A percentile compares a stretch with the other conserved stretches of the same genome.
Conservation (phyloP, 2,888 invertebrate species). For the Drosophila kokeensis region DNA sequence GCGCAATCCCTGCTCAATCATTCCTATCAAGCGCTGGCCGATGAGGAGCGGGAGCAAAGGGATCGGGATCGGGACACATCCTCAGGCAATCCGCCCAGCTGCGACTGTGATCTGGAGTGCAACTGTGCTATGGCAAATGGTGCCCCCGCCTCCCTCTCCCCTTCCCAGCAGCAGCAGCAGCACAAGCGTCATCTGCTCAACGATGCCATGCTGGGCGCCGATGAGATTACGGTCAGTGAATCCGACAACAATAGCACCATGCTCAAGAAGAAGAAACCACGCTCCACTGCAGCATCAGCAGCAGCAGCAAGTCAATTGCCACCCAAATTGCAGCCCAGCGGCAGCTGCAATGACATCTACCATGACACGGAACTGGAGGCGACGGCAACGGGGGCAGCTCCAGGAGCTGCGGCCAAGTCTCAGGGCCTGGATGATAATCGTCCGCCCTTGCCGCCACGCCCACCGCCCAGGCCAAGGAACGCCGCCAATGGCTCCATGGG, state of each 20-base stretch:
- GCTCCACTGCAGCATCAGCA: slow-evolving; percentile 26
- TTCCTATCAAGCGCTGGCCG: slow-evolving; percentile 81
- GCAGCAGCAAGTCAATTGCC: slow-evolving; percentile 47
- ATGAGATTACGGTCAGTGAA: slow-evolving; percentile 82
- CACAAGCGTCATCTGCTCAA: slow-evolving; percentile 63
- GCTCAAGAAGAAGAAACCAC: slow-evolving; percentile 75
- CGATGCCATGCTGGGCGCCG: slow-evolving; percentile 80
- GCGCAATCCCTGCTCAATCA: slow-evolving; percentile 81
- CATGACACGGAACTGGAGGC: slow-evolving; percentile 69
- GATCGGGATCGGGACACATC: slow-evolving; percentile 67
- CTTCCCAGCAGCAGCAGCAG: slow-evolving; percentile 24
- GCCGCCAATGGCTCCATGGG: slow-evolving; percentile 69
- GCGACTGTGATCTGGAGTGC: slow-evolving; percentile 82
- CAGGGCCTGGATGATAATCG: slow-evolving; percentile 81
- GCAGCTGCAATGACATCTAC: slow-evolving; percentile 71
- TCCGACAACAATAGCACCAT: slow-evolving; percentile 83
- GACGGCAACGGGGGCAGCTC: slow-evolving; percentile 25
- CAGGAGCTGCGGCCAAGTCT: slow-evolving; percentile 52
- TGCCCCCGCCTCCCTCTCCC: slow-evolving; percentile 19
- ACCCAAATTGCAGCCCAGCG: slow-evolving; percentile 50
- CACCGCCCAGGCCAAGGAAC: slow-evolving; percentile 81
- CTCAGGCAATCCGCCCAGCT: slow-evolving; percentile 59
- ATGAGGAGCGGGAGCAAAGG: slow-evolving; percentile 59
- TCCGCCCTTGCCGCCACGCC: slow-evolving; percentile 84
- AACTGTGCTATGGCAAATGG: slow-evolving; percentile 57